Percentiles rank a stretch among this genome's conserved stretches.
These are phyloP conservation scores for Drosophila pectinifera DNA, from an alignment of 1,140 invertebrate genomes.

Conservation along the genomic window DNA sequence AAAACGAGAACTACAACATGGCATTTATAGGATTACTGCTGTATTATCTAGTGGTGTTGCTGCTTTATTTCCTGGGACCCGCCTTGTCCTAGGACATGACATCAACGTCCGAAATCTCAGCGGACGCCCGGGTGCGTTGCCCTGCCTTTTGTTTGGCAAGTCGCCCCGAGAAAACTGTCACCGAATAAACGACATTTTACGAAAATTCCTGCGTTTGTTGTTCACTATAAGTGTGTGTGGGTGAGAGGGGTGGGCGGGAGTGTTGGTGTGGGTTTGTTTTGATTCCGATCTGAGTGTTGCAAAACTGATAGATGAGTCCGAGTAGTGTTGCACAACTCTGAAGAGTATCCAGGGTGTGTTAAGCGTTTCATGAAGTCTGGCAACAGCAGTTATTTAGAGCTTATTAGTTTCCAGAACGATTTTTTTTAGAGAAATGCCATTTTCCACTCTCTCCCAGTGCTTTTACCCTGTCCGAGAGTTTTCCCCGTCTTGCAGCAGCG, in stretches of 20 bases:
- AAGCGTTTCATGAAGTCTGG: neutral
- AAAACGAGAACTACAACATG: conserved; percentile 8
- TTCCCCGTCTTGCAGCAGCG: too few species aligned
- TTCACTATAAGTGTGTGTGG: neutral
- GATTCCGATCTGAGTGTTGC: conserved; percentile 20
- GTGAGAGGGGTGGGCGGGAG: neutral
- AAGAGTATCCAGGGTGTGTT: neutral
- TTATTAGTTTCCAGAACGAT: neutral
- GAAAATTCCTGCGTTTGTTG: conserved; percentile 5
- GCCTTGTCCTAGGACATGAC: conserved; percentile 26
- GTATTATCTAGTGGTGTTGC: conserved; percentile 48
- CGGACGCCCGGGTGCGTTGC: conserved; percentile 31
- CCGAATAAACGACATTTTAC: conserved; percentile 28
- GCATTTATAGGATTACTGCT: conserved; percentile 54
- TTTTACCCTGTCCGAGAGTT: fast-evolving
- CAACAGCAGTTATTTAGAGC: too few species aligned
- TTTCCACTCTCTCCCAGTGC: neutral
- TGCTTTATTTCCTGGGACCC: conserved; percentile 36
- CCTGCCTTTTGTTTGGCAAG: conserved; percentile 35
- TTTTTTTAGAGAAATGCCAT: neutral
- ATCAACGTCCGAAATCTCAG: conserved; percentile 21
- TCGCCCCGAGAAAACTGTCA: conserved; percentile 5
- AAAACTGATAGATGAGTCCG: neutral
- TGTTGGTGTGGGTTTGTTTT: conserved; percentile 25
- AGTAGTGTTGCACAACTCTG: neutral